Evolutionary conservation across 64 coral and sea anemone species (phyloP), one percentile per base, ranked within the genome.

Genomic region (Exaiptasia diaphana): DNA sequence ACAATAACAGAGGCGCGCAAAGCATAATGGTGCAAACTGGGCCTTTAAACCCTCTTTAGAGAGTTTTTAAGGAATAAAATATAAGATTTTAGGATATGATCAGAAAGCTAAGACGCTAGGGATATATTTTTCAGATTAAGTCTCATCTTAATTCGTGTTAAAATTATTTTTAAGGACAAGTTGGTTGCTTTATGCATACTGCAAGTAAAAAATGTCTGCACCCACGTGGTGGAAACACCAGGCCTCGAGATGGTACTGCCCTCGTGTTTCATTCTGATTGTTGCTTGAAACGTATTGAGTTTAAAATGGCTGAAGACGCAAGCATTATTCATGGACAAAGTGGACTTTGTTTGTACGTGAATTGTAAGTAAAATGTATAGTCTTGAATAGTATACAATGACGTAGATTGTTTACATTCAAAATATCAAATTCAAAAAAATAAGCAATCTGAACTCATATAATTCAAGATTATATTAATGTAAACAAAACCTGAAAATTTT

Each of bases 131-230:
- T 11, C 46, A 50, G 20, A 50, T 20, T 50, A 0, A 14, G 46
- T 50, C 46, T 0, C 20, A 20, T 20, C 1, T 50, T 14, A 55
- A 55, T 20, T 55, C 26, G 10, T 38, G 1, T 11, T 15, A 5
- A 0, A 0, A 14, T 65, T 65, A 2, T 35, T 1, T 37, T 65
- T 5, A 13, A 65, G 61, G 61, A 2, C 15, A 35, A 42, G 44
- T 13, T 41, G 69, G 38, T 9, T 73, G 69, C 28, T 22, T 73
- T 2, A 20, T 46, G 24, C 69, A 73, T 27, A 8, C 6, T 17
- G 33, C 12, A 25, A 73, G 69, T 23, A 4, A 46, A 15, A 73
- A 73, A 49, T 73, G 69, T 49, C 38, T 73, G 15, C 69, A 73
- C 38, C 69, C 69, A 1, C 45, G 27, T 0, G 69, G 69, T 10